A percentile compares a stretch with the other conserved stretches of the same genome.
These are phyloP conservation scores for Pseudomyrmex concolor DNA, from an alignment of 1,140 invertebrate genomes.

Conservation along the genomic window DNA sequence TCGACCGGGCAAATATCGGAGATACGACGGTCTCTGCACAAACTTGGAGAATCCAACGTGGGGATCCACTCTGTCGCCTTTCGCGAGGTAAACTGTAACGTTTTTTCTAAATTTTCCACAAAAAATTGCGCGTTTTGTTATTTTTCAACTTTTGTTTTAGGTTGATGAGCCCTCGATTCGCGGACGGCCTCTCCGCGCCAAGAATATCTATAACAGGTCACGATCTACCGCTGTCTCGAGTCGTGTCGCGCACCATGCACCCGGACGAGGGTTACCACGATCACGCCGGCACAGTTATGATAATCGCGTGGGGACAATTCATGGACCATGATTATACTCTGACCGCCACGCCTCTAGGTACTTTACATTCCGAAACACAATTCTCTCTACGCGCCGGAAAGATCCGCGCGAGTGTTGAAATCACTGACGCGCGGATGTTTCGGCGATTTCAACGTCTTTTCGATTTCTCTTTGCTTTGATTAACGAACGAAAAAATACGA, in stretches of 20 bases:
- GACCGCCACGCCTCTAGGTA: constrained; percentile 93
- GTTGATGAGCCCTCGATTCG: constrained; percentile 91
- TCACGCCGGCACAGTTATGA: constrained; percentile 96
- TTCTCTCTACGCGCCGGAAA: background rate
- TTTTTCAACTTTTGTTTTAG: constrained; percentile 79
- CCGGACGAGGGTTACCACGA: constrained; percentile 96
- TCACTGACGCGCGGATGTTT: background rate
- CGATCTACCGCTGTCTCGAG: constrained; percentile 91
- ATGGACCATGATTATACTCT: constrained; percentile 97
- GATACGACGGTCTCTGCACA: constrained; percentile 96
- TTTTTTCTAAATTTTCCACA: background rate
- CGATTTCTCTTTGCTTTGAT: background rate
- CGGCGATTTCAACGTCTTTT: background rate
- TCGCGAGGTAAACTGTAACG: constrained; percentile 88
- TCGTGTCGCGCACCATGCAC: constrained; percentile 95
- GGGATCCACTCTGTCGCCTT: constrained; percentile 94
- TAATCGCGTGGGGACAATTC: constrained; percentile 97
- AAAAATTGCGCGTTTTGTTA: background rate
- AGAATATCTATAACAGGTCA: constrained; percentile 90
- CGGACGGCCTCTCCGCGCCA: constrained; percentile 93
- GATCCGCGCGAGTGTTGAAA: background rate
- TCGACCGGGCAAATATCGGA: constrained; percentile 94
- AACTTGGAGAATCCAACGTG: constrained; percentile 96
- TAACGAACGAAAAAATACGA: background rate
- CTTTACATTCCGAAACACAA: constrained; percentile 48